Evolutionary conservation across 2,888 invertebrate species (phyloP), one percentile per base, ranked within the genome.

Genomic region (Selenia dentaria): DNA sequence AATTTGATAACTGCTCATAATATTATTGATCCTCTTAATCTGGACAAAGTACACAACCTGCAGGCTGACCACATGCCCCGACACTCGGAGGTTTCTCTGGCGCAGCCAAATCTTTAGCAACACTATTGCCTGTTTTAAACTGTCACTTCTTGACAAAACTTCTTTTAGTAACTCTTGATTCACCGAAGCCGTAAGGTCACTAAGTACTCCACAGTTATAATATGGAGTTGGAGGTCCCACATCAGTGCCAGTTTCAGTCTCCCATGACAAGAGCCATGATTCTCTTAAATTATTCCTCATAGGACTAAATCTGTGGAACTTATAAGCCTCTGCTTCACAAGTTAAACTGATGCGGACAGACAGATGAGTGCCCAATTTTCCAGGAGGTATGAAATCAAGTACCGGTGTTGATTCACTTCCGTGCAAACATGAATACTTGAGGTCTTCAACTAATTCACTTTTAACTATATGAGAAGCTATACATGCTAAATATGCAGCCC

Each of bases 1-100:
- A 53, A 98, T 94, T 80, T 98, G 98, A 82, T 97, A 98, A 60
- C 96, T 96, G 76, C 96, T 97, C 97, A 98, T 97, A 25, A 94
- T 92, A 40, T 93, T 92, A 67, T 95, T 96, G 2, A 98, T 87
- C 70, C 95, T 94, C 44, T 94, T 94, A 16, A 88, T 92, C 29
- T 92, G 91, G 6, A 95, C 87, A 38, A 97, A 91, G 80, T 96
- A 94, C 0, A 93, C 90, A 1, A 97, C 91, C 64, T 94, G 93
- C 91, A 95, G 92, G 8, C 95, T 92, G 22, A 97, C 77, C 8
- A 97, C 80, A 59, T 94, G 93, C 1, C 94, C 93, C 2, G 93
- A 93, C 35, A 97, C 92, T 55, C 92, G 88, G 3, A 97, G 72
- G 47, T 94, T 92, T 31, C 97, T 91, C 73, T 98, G 97, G 16